phyloP scores from a whole-genome alignment of 2,113 vertebrate genomes.

The Entosphenus tridentatus region DNA sequence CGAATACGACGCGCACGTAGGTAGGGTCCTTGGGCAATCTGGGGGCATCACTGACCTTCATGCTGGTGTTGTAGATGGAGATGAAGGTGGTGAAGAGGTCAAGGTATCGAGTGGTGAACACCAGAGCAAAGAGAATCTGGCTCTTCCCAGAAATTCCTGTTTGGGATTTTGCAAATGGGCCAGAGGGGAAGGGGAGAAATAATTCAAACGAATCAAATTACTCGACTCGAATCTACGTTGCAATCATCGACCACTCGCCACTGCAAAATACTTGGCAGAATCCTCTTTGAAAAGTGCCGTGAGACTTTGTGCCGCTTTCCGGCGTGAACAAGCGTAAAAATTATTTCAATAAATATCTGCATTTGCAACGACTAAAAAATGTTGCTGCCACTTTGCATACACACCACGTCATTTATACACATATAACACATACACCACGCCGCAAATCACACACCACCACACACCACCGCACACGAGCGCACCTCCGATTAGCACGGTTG shows the following conservation, averaged over 20 bases:
- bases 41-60: conserved; percentile 51
- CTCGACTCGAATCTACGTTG: not conserved
- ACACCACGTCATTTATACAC: not conserved
- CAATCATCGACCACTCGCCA: not conserved
- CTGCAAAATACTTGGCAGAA: not conserved
- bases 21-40: too few relatives aligned
- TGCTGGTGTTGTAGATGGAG: conserved; percentile 87
- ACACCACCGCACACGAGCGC: not conserved
- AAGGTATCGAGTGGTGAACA: conserved; percentile 95
- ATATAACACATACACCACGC: not conserved
- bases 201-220: not conserved
- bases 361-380: not conserved
- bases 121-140: conserved; percentile 83
- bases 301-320: not conserved
- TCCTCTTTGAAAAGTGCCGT: not conserved
- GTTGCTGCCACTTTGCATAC: not conserved
- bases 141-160: conserved; percentile 96
- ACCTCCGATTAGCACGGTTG: not conserved
- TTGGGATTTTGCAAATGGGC: conserved; percentile 10
- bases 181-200: not conserved
- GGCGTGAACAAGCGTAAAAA: not conserved
- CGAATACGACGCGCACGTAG: too few relatives aligned
- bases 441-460: not conserved
- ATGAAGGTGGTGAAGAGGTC: conserved; percentile 94
- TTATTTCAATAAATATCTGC: too few relatives aligned